Conservation (phyloP, 2,113 vertebrate species). For the Megaceryle torquata region DNA sequence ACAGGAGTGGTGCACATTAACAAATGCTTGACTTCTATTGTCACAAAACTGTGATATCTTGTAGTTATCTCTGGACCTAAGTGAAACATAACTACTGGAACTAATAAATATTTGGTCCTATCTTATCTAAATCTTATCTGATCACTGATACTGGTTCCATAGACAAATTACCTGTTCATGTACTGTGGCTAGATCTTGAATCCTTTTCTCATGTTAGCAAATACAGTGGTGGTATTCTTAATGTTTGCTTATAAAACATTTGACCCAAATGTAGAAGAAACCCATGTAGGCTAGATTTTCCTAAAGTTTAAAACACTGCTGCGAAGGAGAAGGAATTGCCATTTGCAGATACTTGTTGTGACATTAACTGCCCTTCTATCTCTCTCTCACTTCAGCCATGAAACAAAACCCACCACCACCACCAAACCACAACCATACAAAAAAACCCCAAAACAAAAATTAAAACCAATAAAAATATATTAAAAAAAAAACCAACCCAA, state of each 20-base stretch:
- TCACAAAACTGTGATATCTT: not conserved
- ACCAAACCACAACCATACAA: no score
- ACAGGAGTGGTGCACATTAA: not conserved
- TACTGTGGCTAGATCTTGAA: not conserved
- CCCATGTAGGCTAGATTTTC: not conserved
- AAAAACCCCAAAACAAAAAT: no score
- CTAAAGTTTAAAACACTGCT: not conserved
- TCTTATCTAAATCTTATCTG: not conserved
- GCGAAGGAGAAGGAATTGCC: not conserved
- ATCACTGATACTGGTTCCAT: not conserved
- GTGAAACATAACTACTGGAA: not conserved
- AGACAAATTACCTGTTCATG: not conserved
- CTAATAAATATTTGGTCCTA: not conserved
- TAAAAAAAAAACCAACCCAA: not conserved
- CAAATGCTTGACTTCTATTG: not conserved
- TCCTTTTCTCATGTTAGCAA: not conserved
- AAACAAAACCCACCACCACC: no score
- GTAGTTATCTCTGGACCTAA: not conserved
- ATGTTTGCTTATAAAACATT: not conserved
- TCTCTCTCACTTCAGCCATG: fast-evolving
- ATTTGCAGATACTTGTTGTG: not conserved
- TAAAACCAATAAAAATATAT: no score
- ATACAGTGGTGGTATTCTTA: not conserved
- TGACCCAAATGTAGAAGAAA: not conserved
- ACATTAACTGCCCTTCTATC: not conserved